Base-by-base conservation (phyloP, 2,113 vertebrate genomes). In the Vimba vimba region DNA sequence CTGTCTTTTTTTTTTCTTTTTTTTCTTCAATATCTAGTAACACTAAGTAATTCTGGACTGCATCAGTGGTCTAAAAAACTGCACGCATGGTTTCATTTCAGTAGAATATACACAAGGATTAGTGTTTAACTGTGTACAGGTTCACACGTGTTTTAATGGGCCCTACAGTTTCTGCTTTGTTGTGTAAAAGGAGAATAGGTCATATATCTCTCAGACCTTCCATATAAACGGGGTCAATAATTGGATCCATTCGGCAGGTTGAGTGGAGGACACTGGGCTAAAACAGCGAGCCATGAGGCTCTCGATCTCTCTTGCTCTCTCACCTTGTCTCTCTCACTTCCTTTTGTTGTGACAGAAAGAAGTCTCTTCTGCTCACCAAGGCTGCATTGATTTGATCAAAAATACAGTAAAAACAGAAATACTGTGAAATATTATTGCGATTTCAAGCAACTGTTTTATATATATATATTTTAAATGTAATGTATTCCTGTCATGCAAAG, bases 101-200 rank as follows among this genome's bases (percentile, higher is more conserved):
- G 27, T 10, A 39, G 33, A 71, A 71, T 19, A 71, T 33, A 0
- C 68, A 21, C 33, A 39, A n/a, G 82, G 50, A n/a, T 59, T 57
- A 23, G 13, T 77, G 36, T 77, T 59, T 77, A 30, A 76, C 52
- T 15, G n/a, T 73, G 39, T 60, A 55, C 68, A 45, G 19, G 68
- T 57, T 57, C 39, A 21, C 57, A 57, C 4, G 30, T 73, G 33
- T 60, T 43, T 73, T n/a, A 73, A 66, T 66, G 64, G 6, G 27
- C 64, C 30, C 5, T 33, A 33, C 13, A 17, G 27, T 66, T 66
- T 33, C 12, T 66, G 11, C 27, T 30, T 33, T 73, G 33, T 43
- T 59, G 75, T 77, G 75, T 55, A 77, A 55, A 52, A 79, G 5
- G 3, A 36, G 77, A 36, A 79, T 36, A 59, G 55, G 11, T n/a